Conservation (phyloP, 2,113 vertebrate species). For the Salvelinus namaycush region DNA sequence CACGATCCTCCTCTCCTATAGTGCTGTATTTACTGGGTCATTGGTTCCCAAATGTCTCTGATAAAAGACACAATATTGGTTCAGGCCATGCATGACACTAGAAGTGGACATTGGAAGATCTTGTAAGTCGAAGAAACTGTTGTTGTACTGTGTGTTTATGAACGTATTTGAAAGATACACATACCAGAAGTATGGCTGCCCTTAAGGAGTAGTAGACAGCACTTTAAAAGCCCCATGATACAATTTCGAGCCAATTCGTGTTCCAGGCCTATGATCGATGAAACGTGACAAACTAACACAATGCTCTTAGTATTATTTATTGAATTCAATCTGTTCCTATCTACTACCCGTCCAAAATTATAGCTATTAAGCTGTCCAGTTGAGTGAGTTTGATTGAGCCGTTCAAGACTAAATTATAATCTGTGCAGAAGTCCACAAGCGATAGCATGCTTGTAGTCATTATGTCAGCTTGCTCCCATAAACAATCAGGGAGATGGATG, state of each 20-base stretch:
- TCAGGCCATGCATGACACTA: conserved; percentile 10
- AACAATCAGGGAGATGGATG: neutral
- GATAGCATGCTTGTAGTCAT: neutral
- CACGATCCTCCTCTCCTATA: neutral
- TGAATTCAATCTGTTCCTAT: conserved; percentile 19
- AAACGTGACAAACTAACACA: conserved; percentile 18
- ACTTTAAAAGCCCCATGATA: conserved; percentile 8
- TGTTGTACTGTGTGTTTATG: neutral
- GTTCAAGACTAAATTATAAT: neutral
- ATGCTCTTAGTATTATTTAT: conserved; percentile 7
- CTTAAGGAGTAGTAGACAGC: conserved; percentile 17
- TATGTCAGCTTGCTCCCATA: conserved; percentile 2
- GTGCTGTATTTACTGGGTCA: neutral
- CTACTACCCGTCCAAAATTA: conserved; percentile 11
- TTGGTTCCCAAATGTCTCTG: neutral
- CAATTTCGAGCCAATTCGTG: conserved; percentile 12
- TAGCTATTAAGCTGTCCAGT: conserved; percentile 14
- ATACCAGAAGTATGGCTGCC: conserved; percentile 9
- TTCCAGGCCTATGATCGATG: conserved; percentile 15
- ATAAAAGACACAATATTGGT: neutral
- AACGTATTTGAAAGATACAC: neutral
- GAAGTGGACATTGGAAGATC: neutral
- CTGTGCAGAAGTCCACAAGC: neutral
- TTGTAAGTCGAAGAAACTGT: neutral
- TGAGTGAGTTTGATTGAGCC: conserved; percentile 12